Conservation (phyloP, 2,888 invertebrate genomes). For the Malthinus flaveolus region DNA sequence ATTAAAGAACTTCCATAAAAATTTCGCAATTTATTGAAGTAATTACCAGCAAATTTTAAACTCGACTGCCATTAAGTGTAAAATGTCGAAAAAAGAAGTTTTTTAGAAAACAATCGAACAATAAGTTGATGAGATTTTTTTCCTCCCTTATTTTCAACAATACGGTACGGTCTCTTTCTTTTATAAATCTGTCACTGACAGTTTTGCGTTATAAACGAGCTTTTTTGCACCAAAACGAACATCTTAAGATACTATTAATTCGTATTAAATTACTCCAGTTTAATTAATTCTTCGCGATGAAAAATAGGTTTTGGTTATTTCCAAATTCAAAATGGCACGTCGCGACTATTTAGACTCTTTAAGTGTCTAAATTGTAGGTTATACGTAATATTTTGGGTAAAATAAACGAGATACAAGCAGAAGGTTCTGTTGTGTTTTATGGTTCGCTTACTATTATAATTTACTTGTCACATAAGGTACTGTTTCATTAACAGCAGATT, state of each 20-base stretch:
- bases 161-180: not conserved
- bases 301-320: conserved; percentile 23
- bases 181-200: conserved; percentile 28
- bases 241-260: conserved; percentile 32
- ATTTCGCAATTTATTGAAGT: not conserved
- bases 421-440: conserved; percentile 26
- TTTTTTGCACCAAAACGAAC: conserved; percentile 25
- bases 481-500: conserved; percentile 13
- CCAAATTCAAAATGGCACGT: not conserved
- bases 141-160: not conserved
- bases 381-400: not conserved
- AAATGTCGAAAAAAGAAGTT: not conserved
- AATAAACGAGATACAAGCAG: conserved; percentile 14
- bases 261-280: conserved; percentile 32
- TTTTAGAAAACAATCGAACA: conserved; percentile 5
- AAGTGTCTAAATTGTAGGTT: no score
- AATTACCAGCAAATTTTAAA: no score
- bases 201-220: conserved; percentile 32
- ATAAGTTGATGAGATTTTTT: conserved; percentile 2
- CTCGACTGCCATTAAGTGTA: no score
- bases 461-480: conserved; percentile 17
- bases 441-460: conserved; percentile 16
- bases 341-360: no score
- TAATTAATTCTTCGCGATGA: conserved; percentile 36
- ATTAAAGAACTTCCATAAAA: not conserved